phyloP scores from a whole-genome alignment of 2,797 vertebrate species.

The Tangara arthus region DNA sequence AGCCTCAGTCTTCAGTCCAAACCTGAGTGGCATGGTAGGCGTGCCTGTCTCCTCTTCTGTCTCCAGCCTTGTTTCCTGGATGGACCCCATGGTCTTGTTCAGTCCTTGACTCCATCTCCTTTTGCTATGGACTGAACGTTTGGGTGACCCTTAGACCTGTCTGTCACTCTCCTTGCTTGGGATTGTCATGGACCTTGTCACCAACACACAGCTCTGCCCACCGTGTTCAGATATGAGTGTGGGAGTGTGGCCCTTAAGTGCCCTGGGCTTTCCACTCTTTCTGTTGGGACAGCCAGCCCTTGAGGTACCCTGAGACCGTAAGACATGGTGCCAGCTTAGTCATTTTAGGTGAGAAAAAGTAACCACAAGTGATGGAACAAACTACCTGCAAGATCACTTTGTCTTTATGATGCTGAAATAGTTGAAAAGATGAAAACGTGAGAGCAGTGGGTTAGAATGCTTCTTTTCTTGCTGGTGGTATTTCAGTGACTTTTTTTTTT shows the following conservation, averaged over 20 bases:
- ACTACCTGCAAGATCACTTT: neutral
- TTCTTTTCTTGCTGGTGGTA: neutral
- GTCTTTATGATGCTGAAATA: neutral
- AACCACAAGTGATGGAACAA: neutral
- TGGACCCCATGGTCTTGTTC: neutral
- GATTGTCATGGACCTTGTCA: neutral
- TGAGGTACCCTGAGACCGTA: neutral
- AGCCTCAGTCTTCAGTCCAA: neutral
- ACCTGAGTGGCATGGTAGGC: accelerated
- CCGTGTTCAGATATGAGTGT: accelerated
- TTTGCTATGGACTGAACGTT: neutral
- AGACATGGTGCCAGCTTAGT: neutral
- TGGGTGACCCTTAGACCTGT: neutral
- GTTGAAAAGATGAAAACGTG: neutral
- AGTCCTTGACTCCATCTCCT: neutral
- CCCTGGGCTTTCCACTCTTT: neutral
- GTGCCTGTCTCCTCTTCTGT: neutral
- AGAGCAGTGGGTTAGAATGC: neutral
- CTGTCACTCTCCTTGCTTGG: neutral
- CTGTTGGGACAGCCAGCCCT: neutral
- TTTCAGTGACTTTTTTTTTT: neutral
- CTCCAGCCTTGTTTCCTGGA: neutral
- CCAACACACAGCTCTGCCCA: neutral
- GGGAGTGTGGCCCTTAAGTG: accelerated
- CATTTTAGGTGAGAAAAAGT: neutral